Evolutionary conservation across 1,140 invertebrate species (phyloP), one percentile per base, ranked within the genome.

Genomic region (Ruditapes philippinarum): DNA sequence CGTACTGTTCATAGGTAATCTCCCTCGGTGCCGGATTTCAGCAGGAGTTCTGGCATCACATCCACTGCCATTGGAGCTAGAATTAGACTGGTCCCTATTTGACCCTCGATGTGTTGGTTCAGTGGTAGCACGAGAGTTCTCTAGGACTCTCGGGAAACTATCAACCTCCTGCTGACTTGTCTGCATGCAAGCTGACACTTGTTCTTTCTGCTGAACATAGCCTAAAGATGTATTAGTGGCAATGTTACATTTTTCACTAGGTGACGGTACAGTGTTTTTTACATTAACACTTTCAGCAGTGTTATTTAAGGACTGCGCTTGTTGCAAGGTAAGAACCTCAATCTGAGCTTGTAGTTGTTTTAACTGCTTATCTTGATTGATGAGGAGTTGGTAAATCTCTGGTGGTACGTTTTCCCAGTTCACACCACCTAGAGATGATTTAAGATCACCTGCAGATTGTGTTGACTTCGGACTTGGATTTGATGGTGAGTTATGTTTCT

Each of bases 331-430:
- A 14, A 95, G 91, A 33, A 92, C 70, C 57, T 93, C 91, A 36
- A 95, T 93, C 89, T 95, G 95, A 36, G 93, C 89, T 76, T 94
- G 94, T 11, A 95, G 88, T 51, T 90, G 83, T 81, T 94, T 93
- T 22, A 95, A 90, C 89, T 95, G 94, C 36, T 93, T 90, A 85
- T 94, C 93, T 85, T 95, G 95, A 60, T 94, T 91, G 33, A 93
- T 80, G 9, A 95, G 89, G 7, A 95, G 88, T 68, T 94, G 89
- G 40, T 94, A 93, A 17, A 95, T 92, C 45, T 95, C 94, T 28
- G 90, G 87, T 3, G 94, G 94, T 33, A 94, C 91, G 45, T 92
- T 91, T 19, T 92, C 92, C 93, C 93, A 94, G 49, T 92, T 94
- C 14, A 94, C 85, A 25, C 68, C 54, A 45, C 73, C 36, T 2